phyloP scores from a whole-genome alignment of 2,888 invertebrate species.

The Eupsilia transversa region DNA sequence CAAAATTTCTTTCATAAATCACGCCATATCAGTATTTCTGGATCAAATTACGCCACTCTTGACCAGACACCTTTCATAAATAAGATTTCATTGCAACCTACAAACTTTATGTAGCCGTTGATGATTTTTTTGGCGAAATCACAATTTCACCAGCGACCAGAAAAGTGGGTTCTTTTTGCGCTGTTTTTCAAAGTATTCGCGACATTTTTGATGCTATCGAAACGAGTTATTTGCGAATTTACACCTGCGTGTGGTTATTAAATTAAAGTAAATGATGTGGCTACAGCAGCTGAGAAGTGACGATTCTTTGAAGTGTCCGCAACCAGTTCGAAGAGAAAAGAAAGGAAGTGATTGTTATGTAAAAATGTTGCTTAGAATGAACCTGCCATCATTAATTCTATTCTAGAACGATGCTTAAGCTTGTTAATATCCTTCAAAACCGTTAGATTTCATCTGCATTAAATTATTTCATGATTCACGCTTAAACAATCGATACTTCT shows the following conservation, averaged over 20 bases:
- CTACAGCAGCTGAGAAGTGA: neutral
- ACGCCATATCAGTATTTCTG: slow-evolving; percentile 31
- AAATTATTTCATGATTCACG: neutral
- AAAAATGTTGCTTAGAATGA: neutral
- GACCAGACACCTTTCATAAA: slow-evolving; percentile 46
- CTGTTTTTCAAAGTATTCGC: slow-evolving; percentile 36
- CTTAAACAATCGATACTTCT: slow-evolving; percentile 1
- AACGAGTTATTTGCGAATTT: slow-evolving; percentile 39
- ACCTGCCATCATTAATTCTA: neutral
- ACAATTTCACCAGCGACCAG: slow-evolving; percentile 59
- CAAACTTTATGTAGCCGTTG: slow-evolving; percentile 28
- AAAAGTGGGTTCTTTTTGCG: slow-evolving; percentile 45
- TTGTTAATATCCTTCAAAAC: neutral
- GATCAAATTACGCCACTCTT: slow-evolving; percentile 40
- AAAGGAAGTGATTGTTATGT: slow-evolving; percentile 7
- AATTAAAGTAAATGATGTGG: slow-evolving; percentile 18
- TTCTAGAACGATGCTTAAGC: neutral
- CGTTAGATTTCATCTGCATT: neutral
- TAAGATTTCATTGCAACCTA: slow-evolving; percentile 29
- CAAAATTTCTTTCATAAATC: slow-evolving; percentile 40
- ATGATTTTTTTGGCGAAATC: slow-evolving; percentile 46
- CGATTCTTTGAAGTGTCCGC: slow-evolving; percentile 23
- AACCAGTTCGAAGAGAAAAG: neutral
- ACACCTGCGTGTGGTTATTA: slow-evolving; percentile 34
- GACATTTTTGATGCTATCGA: slow-evolving; percentile 41